Base-by-base conservation (phyloP, 2,888 invertebrate species). In the Lathronympha strigana region DNA sequence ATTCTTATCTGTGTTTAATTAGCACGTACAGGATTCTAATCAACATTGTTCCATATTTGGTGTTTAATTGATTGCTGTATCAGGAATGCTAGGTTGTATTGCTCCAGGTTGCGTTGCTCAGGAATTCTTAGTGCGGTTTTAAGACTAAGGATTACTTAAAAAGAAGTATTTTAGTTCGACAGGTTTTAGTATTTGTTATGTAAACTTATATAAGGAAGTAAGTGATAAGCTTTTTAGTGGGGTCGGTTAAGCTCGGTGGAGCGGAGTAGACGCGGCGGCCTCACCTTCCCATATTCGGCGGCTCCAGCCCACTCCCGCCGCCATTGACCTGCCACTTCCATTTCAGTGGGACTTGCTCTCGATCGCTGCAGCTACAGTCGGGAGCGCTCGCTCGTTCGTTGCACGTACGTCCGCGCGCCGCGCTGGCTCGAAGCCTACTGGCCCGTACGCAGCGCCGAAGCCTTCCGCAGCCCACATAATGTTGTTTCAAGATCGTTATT, bases 271-370 rank as follows among this genome's bases (percentile, higher is more conserved):
- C 51, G 53, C 58, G 68, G 67, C 69, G 75, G 71, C 71, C 83
- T 86, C 75, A 92, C 92, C 84, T 92, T 90, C 75, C 92, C 92
- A 81, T 88, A 92, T 82, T 92, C 92, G 74, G 92, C 92, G 54
- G 88, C 84, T 70, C 92, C 92, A 71, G 92, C 86, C 92, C 92
- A 92, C 84, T 91, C 84, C 78, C 88, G 82, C 73, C 87, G 87
- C 92, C 92, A 92, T 82, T 90, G 91, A 79, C 87, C 90, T 74
- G 89, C 91, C 72, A 92, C 85, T 84, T 92, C 91, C 91, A 92
- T 91, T 72, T 80, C 78, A 72, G 73, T 73, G 72, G 71, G 72
- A 79, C 73, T 76, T 66, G 73, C 58, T 77, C 71, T 86, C 80
- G 84, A 76, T 90, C 83, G 86, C 72, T 88, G 88, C 89, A 90